Evolutionary conservation across 2,113 vertebrate genomes (phyloP).

Genomic region (Passer domesticus): DNA sequence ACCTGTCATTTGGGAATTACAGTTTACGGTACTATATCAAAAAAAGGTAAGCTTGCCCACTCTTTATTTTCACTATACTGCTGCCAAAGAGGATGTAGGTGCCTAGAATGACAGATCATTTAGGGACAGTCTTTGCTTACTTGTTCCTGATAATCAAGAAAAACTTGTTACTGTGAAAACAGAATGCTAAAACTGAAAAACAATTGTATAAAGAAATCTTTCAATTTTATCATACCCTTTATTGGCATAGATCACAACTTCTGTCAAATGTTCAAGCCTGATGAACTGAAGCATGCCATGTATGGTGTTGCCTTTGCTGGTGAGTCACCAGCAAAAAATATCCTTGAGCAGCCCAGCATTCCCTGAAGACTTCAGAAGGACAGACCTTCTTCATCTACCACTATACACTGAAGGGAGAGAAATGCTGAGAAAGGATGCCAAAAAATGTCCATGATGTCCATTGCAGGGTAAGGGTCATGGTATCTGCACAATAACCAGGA

Average conservation of each 20-base stretch:
- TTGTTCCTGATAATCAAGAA: constrained; percentile 38
- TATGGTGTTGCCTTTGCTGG: background rate
- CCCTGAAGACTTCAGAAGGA: background rate
- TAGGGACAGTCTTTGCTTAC: background rate
- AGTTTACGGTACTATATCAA: background rate
- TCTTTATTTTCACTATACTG: constrained; percentile 4
- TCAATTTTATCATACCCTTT: background rate
- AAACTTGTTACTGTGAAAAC: constrained; percentile 23
- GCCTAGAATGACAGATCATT: background rate
- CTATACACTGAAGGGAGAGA: background rate
- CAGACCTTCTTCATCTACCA: background rate
- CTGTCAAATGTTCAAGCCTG: background rate
- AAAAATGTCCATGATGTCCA: background rate
- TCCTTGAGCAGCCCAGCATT: background rate
- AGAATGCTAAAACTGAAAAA: background rate
- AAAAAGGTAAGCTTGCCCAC: background rate
- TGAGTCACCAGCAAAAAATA: background rate
- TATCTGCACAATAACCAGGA: background rate
- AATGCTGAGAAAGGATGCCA: background rate
- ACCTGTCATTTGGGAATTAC: background rate
- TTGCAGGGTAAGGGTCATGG: accelerated
- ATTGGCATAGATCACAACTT: background rate
- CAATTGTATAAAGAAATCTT: background rate
- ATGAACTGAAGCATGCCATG: background rate
- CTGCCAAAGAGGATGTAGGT: constrained; percentile 36